A percentile compares a stretch with the other conserved stretches of the same genome.
These are phyloP conservation scores for Euura lappo DNA, from an alignment of 1,140 invertebrate genomes.

Conservation along the genomic window DNA sequence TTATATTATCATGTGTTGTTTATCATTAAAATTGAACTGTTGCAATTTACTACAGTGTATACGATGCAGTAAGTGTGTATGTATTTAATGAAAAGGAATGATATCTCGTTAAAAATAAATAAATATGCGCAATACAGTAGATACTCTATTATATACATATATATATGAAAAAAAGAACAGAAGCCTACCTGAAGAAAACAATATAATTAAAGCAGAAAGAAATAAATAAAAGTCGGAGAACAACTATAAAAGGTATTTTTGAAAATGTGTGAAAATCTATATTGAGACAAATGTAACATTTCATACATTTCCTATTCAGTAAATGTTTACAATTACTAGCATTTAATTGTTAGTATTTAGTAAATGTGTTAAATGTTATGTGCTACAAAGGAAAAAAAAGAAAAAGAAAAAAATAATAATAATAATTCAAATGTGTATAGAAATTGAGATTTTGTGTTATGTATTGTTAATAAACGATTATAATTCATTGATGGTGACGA, in stretches of 20 bases:
- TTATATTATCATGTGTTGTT: neutral
- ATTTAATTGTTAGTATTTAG: neutral
- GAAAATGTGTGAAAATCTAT: too few relatives aligned
- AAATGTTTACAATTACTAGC: constrained; percentile 15
- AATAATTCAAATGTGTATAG: neutral
- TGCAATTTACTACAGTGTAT: neutral
- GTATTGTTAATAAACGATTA: neutral
- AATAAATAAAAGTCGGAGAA: too few relatives aligned
- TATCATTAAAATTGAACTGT: neutral
- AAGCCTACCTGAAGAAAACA: too few relatives aligned
- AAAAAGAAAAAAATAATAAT: neutral
- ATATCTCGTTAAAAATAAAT: neutral
- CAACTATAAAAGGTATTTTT: too few relatives aligned
- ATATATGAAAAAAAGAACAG: too few relatives aligned
- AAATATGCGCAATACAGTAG: too few relatives aligned
- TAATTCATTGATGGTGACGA: neutral
- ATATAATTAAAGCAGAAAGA: too few relatives aligned
- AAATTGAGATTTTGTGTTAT: neutral
- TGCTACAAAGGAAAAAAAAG: neutral
- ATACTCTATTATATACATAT: too few relatives aligned
- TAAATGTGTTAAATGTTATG: constrained; percentile 15
- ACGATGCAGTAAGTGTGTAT: neutral
- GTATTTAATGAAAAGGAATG: neutral
- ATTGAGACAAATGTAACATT: neutral
- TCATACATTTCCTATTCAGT: constrained; percentile 13